These are phyloP conservation scores for Cheirogaleus medius DNA, from an alignment of 2,113 vertebrate species.

Conservation along the genomic window DNA sequence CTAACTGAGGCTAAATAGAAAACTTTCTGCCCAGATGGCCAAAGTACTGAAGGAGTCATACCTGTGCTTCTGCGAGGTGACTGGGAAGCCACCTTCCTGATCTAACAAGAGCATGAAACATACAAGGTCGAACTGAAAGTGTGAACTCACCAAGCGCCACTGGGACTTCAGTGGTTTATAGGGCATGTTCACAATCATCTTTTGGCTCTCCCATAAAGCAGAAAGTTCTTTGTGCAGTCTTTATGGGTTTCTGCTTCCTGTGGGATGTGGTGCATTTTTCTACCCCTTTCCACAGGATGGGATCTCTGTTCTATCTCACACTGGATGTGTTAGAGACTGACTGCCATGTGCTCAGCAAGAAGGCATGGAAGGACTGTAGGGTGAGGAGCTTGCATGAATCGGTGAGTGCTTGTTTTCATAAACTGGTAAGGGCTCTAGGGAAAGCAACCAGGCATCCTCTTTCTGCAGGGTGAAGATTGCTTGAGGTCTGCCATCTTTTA, in stretches of 20 bases:
- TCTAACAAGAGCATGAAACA: not conserved
- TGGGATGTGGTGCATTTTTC: not conserved
- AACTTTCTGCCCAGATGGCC: not conserved
- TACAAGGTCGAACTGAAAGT: not conserved
- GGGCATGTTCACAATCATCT: not conserved
- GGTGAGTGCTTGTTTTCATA: conserved; percentile 72
- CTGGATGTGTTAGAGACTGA: conserved; percentile 80
- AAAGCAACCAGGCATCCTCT: not conserved
- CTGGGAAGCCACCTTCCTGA: not conserved
- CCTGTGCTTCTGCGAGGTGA: not conserved
- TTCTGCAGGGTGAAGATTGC: not conserved
- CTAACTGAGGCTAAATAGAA: not conserved
- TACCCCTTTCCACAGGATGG: conserved; percentile 22
- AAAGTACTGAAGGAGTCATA: not conserved
- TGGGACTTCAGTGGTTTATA: not conserved
- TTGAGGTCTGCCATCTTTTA: not conserved
- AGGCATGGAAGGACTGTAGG: conserved; percentile 56
- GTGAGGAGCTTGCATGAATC: accelerated
- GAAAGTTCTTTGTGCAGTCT: not conserved
- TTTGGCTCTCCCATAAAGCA: not conserved
- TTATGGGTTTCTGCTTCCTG: not conserved
- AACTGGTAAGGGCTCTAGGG: not conserved
- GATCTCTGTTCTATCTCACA: conserved; percentile 79
- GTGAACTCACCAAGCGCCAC: not conserved
- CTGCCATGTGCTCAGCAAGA: conserved; percentile 82